Conservation (phyloP, 2,797 vertebrate genomes). For the Pantherophis alleghaniensis region DNA sequence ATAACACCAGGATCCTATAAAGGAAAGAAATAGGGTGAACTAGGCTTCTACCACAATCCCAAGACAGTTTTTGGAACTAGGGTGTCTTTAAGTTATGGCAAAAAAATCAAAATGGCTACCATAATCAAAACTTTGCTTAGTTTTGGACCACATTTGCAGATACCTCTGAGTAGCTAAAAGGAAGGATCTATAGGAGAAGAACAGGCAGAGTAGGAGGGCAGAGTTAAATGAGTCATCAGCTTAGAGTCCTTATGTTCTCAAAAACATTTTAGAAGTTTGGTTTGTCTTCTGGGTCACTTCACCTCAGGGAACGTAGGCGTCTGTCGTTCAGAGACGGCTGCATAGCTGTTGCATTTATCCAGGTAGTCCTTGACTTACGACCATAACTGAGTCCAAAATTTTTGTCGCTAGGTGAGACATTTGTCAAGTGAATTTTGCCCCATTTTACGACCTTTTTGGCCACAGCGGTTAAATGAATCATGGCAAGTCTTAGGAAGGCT, state of each 20-base stretch:
- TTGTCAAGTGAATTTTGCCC: neutral
- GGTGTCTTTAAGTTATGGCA: neutral
- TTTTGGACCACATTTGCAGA: neutral
- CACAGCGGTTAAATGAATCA: neutral
- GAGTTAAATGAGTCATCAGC: neutral
- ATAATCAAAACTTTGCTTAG: neutral
- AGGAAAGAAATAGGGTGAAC: neutral
- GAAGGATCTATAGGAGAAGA: neutral
- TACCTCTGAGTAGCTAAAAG: neutral
- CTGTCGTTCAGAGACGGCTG: neutral
- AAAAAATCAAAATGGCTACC: neutral
- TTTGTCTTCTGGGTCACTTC: neutral
- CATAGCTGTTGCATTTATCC: neutral
- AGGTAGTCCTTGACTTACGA: neutral
- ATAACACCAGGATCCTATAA: constrained; percentile 25
- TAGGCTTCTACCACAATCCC: neutral
- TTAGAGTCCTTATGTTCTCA: neutral
- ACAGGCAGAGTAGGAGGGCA: neutral
- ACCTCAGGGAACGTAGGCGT: neutral
- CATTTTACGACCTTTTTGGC: neutral
- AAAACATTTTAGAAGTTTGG: neutral
- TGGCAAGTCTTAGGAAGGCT: neutral
- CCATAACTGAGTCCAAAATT: neutral
- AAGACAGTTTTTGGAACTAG: neutral
- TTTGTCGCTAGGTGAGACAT: neutral